Evolutionary conservation across 2,888 invertebrate genomes (phyloP).

Genomic region (Hirtodrosophila alboralis): DNA sequence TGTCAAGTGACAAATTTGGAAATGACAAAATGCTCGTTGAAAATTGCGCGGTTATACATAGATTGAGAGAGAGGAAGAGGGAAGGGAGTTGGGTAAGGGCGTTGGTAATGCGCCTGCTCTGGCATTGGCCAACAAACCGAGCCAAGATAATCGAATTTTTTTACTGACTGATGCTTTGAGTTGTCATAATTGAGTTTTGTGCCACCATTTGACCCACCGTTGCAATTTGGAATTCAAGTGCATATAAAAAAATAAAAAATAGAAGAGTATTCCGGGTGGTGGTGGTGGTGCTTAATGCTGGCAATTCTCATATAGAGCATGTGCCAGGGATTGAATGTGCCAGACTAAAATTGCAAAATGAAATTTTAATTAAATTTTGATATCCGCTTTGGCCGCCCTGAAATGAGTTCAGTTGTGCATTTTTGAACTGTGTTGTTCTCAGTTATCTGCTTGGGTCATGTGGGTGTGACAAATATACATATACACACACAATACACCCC

Average conservation of each 20-base stretch:
- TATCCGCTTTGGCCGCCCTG: conserved; percentile 54
- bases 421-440: conserved; percentile 38
- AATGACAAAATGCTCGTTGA: conserved; percentile 74
- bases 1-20: conserved; percentile 79
- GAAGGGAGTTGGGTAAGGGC: neutral
- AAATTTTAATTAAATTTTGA: conserved; percentile 80
- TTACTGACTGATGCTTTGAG: conserved; percentile 45
- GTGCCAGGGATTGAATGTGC: conserved; percentile 3
- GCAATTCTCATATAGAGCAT: conserved; percentile 33
- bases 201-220: conserved; percentile 23
- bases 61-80: too few species aligned
- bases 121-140: conserved; percentile 45
- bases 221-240: conserved; percentile 50
- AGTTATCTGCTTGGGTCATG: conserved; percentile 35
- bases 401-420: conserved; percentile 58
- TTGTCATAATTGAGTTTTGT: conserved; percentile 77
- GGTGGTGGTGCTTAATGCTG: conserved; percentile 41
- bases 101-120: conserved; percentile 11
- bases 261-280: conserved; percentile 8
- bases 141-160: conserved; percentile 72
- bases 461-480: conserved; percentile 16
- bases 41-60: conserved; percentile 25
- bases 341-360: conserved; percentile 69
- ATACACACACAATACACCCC: conserved; percentile 1
- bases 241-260: too few species aligned